These are phyloP conservation scores for Chorisops tibialis DNA, from an alignment of 2,888 invertebrate genomes.

Conservation along the genomic window DNA sequence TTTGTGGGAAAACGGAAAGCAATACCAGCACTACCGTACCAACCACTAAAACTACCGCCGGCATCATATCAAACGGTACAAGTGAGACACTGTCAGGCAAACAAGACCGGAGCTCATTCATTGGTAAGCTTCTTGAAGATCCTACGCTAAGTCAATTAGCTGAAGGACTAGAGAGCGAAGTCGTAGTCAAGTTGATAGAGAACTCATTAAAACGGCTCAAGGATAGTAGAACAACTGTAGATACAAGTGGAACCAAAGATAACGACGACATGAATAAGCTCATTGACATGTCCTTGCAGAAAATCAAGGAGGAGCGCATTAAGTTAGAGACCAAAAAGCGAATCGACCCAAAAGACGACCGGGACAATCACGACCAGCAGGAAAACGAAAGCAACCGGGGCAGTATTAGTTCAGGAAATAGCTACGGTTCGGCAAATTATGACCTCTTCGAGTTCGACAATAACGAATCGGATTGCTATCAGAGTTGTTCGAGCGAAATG, in stretches of 20 bases:
- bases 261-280: conserved; percentile 52
- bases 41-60: not conserved
- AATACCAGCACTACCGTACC: not conserved
- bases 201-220: conserved; percentile 63
- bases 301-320: conserved; percentile 49
- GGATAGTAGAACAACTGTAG: conserved; percentile 45
- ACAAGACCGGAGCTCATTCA: conserved; percentile 53
- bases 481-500: conserved; percentile 64
- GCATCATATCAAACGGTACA: not conserved
- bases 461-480: conserved; percentile 66
- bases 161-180: conserved; percentile 60
- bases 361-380: conserved; percentile 42
- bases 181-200: conserved; percentile 63
- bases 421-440: conserved; percentile 68
- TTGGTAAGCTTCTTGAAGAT: conserved; percentile 62
- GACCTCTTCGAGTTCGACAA: conserved; percentile 71
- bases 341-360: conserved; percentile 7
- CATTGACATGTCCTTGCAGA: conserved; percentile 49
- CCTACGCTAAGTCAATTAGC: conserved; percentile 63
- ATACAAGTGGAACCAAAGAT: conserved; percentile 52
- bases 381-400: conserved; percentile 55
- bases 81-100: not conserved
- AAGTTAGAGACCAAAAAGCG: conserved; percentile 33
- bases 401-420: conserved; percentile 56
- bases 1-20: conserved; percentile 61